Percentiles rank a stretch among this genome's conserved stretches.
phyloP scores from a whole-genome alignment of 2,797 vertebrate species.

The Ctenosaura bakeri region DNA sequence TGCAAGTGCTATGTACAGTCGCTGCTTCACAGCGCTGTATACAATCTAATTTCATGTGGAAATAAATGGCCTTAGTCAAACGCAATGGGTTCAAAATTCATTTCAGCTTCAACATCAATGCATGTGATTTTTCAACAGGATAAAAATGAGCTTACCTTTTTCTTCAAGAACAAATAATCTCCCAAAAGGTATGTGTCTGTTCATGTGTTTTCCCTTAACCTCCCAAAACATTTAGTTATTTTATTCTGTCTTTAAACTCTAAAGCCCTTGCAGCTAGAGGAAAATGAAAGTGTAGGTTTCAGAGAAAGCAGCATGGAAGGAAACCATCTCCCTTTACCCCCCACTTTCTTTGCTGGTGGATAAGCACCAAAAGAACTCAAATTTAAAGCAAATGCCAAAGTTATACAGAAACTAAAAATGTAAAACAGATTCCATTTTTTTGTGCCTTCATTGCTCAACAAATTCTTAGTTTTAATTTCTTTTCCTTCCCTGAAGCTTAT shows the following conservation, averaged over 20 bases:
- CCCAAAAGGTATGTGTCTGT: not conserved
- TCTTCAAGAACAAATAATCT: not conserved
- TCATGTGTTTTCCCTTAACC: not conserved
- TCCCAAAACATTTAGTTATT: not conserved
- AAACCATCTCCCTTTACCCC: too few relatives aligned
- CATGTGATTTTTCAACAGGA: not conserved
- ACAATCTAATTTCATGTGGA: not conserved
- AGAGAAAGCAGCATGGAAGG: too few relatives aligned
- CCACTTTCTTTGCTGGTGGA: not conserved
- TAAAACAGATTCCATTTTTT: not conserved
- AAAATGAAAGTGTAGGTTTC: too few relatives aligned
- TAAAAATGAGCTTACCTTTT: not conserved
- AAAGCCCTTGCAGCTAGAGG: not conserved
- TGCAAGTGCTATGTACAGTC: not conserved
- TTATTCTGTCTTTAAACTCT: not conserved
- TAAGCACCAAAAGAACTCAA: not conserved
- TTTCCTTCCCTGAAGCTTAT: too few relatives aligned
- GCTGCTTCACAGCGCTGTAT: not conserved
- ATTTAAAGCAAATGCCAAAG: not conserved
- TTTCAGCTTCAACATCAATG: not conserved
- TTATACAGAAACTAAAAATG: not conserved
- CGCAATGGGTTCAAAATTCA: not conserved
- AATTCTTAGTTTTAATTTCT: too few relatives aligned
- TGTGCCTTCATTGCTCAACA: not conserved
- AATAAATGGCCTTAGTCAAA: not conserved